These are phyloP conservation scores for Cliona cf. orientalis DNA, from an alignment of 37 sponge, comb jelly and placozoan genomes.

Conservation along the genomic window DNA sequence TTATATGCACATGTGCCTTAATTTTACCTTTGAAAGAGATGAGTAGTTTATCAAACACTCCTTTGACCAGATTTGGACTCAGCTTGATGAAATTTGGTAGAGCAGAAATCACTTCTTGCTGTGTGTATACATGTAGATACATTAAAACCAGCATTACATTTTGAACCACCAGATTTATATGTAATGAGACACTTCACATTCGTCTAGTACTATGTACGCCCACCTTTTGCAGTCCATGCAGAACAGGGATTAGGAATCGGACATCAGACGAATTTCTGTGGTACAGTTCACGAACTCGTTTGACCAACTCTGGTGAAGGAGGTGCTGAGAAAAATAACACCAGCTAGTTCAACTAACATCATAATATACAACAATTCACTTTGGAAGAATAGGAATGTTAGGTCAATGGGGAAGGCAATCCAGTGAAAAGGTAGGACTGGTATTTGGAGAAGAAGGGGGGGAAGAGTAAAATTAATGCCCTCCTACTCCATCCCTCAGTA, in stretches of 20 bases:
- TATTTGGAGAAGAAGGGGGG: background rate
- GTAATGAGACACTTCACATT: too few species aligned
- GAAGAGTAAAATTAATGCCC: background rate
- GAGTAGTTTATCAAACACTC: slow-evolving; percentile 83
- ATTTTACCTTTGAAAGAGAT: slow-evolving; percentile 62
- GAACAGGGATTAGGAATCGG: slow-evolving; percentile 92
- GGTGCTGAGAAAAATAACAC: slow-evolving; percentile 43
- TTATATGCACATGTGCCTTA: background rate
- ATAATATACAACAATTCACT: background rate
- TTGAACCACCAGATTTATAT: too few species aligned
- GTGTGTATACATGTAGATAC: too few species aligned
- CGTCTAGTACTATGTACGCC: background rate
- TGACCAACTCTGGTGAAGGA: slow-evolving; percentile 84
- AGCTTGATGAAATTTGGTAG: slow-evolving; percentile 91
- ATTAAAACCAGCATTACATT: too few species aligned
- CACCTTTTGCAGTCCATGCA: slow-evolving; percentile 95
- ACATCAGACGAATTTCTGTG: slow-evolving; percentile 80
- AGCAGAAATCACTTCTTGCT: slow-evolving; percentile 88
- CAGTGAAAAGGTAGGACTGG: background rate
- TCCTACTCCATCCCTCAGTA: background rate
- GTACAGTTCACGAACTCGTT: slow-evolving; percentile 85
- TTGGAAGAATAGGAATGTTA: background rate
- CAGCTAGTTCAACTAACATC: background rate
- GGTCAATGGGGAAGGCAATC: background rate
- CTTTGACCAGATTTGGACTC: slow-evolving; percentile 85